A percentile compares a stretch with the other conserved stretches of the same genome.
These are phyloP conservation scores for Lateolabrax maculatus DNA, from an alignment of 2,797 vertebrate species.

Conservation along the genomic window DNA sequence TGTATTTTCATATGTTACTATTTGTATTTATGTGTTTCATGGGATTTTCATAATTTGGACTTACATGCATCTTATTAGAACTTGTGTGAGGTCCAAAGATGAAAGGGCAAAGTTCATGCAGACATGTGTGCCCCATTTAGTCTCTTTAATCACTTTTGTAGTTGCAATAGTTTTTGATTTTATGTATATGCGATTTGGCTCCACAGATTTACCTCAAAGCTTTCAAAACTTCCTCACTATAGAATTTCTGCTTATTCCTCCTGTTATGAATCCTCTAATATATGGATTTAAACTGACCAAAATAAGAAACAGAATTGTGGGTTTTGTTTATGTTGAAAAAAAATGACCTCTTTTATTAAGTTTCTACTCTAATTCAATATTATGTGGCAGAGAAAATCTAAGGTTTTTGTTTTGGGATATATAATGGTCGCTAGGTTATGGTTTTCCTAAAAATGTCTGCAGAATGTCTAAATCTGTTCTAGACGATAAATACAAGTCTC, in stretches of 20 bases:
- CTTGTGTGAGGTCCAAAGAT: constrained; percentile 46
- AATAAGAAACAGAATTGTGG: constrained; percentile 51
- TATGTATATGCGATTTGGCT: constrained; percentile 53
- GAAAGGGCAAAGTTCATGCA: constrained; percentile 72
- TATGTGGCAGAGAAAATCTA: no score
- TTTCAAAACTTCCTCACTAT: constrained; percentile 62
- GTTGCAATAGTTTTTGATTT: constrained; percentile 66
- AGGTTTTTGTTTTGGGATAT: no score
- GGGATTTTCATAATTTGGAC: constrained; percentile 66
- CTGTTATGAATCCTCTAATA: constrained; percentile 66
- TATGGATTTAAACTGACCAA: constrained; percentile 68
- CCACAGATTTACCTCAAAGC: constrained; percentile 38
- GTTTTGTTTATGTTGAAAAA: background rate
- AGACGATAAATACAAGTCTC: no score
- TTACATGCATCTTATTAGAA: constrained; percentile 58
- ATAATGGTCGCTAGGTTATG: no score
- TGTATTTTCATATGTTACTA: constrained; percentile 8
- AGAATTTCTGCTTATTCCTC: constrained; percentile 63
- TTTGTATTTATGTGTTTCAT: constrained; percentile 18
- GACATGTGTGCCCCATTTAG: constrained; percentile 77
- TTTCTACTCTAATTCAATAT: no score
- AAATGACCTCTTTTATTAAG: background rate
- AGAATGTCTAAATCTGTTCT: no score
- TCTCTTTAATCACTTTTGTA: constrained; percentile 54
- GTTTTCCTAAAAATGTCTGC: no score